Evolutionary conservation across 2,797 vertebrate species (phyloP), one percentile per base, ranked within the genome.

Genomic region (Gorsachius magnificus): DNA sequence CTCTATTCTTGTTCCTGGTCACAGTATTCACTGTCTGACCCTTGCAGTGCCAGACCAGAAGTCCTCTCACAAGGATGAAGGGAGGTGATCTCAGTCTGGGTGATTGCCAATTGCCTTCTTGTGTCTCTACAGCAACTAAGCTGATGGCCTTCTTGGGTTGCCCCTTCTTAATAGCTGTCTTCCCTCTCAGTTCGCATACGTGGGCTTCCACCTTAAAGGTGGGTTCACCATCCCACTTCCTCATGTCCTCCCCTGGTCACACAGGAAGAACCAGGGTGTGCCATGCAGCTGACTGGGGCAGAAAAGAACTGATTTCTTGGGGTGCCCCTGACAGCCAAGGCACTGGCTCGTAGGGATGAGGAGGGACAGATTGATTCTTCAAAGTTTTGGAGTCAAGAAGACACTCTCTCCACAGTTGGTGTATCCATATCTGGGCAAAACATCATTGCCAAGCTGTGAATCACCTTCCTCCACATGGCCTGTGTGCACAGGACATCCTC

Each of bases 211-310:
- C 11, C 35, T 64, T 83, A 36, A 64, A 38, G 22, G 48, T 31
- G 17, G 46, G 57, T 31, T 53, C 48, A 45, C 33, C 25, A 29
- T 16, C 38, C 41, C 63, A 68, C 28, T 68, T 18, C 41, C 28
- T 57, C 11, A 17, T 17, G 29, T 38, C 29, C 24, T 60, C 19
- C 28, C 16, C 13, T 33, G 14, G 28, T 48, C 65, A 70, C 1
- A 3, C 31, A 51, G 45, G 54, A 51, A 24, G 79, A 70, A 51
- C 15, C 31, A 51, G 63, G 17, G 19, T 29, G 31, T 3, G 9
- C 19, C 45, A 28, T 5, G 4, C 2, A n/a, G n/a, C 64, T 41
- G n/a, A 48, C 26, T 0, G 1, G 43, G 14, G 29, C 28, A 69
- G n/a, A 18, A 38, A 53, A 9, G 35, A 35, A 69, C 22, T 48